Conservation (phyloP, 2,113 vertebrate species). For the Phalacrocorax carbo region DNA sequence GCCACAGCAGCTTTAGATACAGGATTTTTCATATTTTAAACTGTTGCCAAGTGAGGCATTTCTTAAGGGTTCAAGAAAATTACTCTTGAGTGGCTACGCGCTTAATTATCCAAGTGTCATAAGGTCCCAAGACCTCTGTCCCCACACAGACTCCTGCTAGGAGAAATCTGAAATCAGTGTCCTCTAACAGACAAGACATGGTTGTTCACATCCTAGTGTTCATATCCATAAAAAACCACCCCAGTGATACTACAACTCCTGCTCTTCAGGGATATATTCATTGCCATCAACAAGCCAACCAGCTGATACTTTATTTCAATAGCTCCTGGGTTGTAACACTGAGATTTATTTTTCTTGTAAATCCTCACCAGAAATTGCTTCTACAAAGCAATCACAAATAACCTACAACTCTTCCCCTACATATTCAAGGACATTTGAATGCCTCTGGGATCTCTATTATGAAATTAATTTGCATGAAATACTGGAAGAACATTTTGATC, state of each 20-base stretch:
- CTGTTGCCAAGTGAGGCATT: background rate
- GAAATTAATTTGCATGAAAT: background rate
- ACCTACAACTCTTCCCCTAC: background rate
- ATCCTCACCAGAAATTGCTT: background rate
- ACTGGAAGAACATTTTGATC: background rate
- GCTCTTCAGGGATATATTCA: background rate
- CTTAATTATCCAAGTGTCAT: background rate
- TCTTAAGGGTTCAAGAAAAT: background rate
- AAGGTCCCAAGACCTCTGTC: background rate
- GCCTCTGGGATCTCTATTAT: background rate
- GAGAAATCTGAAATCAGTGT: background rate
- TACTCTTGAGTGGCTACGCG: background rate
- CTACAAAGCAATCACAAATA: background rate
- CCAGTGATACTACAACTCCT: background rate
- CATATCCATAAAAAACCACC: background rate
- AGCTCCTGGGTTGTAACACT: no score
- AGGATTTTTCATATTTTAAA: background rate
- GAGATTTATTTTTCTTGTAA: background rate
- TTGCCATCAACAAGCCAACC: background rate
- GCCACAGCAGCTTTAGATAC: background rate
- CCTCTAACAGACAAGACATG: background rate
- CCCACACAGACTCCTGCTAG: background rate
- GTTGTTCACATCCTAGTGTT: background rate
- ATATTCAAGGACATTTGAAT: background rate
- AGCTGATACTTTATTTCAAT: background rate